Evolutionary conservation across 2,113 vertebrate species (phyloP).

Genomic region (Ceyx margarethae): DNA sequence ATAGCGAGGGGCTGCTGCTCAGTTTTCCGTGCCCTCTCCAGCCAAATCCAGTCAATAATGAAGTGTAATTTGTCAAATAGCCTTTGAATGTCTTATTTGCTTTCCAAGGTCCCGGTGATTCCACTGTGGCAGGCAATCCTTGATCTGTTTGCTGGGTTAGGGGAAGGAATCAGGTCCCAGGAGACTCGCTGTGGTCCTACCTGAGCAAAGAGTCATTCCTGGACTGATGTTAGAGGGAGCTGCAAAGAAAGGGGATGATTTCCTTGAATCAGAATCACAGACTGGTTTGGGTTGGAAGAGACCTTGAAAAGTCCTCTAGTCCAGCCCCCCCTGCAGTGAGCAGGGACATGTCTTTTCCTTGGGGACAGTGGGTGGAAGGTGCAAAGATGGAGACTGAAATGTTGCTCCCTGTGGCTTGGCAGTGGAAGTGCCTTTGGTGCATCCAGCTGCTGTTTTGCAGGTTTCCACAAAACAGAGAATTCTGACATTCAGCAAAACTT

Average conservation of each 20-base stretch:
- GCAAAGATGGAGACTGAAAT: neutral
- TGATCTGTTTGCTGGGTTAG: neutral
- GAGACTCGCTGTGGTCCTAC: rapidly evolving
- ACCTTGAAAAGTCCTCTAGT: neutral
- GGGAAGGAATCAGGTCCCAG: neutral
- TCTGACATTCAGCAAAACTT: neutral
- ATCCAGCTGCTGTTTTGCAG: rapidly evolving
- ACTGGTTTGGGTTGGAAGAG: neutral
- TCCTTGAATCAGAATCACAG: neutral
- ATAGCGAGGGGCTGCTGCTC: neutral
- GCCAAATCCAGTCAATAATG: conserved; percentile 48
- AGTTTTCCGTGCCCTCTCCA: neutral
- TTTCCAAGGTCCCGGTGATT: neutral
- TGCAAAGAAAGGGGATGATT: neutral
- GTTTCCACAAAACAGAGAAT: neutral
- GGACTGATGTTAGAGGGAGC: neutral
- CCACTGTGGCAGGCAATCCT: neutral
- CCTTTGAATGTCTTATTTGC: neutral
- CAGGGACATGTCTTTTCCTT: neutral
- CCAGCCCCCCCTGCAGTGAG: neutral
- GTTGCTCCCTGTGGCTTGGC: neutral
- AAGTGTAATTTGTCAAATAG: conserved; percentile 40
- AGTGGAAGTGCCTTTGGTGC: rapidly evolving
- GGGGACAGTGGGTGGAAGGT: neutral
- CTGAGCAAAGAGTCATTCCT: neutral